phyloP scores from a whole-genome alignment of 2,797 vertebrate genomes.

The Harpagifer antarcticus region DNA sequence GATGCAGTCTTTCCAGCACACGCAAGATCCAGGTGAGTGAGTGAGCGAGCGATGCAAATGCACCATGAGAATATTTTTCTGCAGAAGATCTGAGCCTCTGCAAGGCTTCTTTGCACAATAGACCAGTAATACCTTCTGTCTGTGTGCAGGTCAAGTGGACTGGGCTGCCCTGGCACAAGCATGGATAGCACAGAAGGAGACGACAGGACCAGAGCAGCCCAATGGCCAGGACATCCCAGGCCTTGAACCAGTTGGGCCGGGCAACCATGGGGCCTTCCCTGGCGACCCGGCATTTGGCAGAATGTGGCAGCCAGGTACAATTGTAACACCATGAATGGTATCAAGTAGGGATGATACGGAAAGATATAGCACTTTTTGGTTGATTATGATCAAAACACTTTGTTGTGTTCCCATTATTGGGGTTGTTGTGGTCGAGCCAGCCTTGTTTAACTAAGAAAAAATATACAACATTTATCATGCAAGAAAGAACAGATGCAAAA shows the following conservation, averaged over 20 bases:
- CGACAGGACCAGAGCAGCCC: constrained; percentile 91
- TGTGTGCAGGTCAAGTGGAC: constrained; percentile 94
- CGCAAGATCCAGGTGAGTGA: constrained; percentile 96
- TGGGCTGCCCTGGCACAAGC: constrained; percentile 99
- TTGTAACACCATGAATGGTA: not conserved
- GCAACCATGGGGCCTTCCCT: constrained; percentile 94
- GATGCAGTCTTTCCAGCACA: constrained; percentile 99
- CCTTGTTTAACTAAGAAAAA: too few species aligned
- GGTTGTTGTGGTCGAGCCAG: too few species aligned
- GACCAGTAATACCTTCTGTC: not conserved
- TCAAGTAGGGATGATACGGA: not conserved
- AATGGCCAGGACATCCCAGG: constrained; percentile 93
- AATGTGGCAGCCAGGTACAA: constrained; percentile 97
- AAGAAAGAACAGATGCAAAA: too few species aligned
- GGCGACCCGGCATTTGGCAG: constrained; percentile 93
- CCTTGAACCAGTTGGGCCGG: constrained; percentile 87
- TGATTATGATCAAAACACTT: too few species aligned
- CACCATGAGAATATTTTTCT: not conserved
- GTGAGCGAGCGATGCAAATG: constrained; percentile 78
- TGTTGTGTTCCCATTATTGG: too few species aligned
- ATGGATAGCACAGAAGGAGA: constrained; percentile 99
- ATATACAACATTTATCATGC: too few species aligned
- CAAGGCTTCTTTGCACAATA: not conserved
- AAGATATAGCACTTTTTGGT: too few species aligned
- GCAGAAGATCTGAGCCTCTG: not conserved